Evolutionary conservation across 2,888 invertebrate species (phyloP).

Genomic region (Matsumyia berberina): DNA sequence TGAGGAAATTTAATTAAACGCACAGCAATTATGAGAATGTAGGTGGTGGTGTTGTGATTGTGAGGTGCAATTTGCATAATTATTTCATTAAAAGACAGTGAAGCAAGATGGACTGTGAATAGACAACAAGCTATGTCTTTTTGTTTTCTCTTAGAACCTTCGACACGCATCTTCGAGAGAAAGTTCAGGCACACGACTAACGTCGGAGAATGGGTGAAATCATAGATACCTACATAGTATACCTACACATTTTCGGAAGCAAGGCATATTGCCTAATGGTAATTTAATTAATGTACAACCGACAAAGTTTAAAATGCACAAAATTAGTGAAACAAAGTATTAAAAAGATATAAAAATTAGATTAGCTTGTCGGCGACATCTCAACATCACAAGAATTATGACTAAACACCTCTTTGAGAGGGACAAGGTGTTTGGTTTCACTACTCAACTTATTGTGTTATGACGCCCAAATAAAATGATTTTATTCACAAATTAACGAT

Average conservation of each 20-base stretch:
- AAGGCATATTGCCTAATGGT: not conserved
- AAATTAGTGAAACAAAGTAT: constrained; percentile 9
- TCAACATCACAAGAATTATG: constrained; percentile 2
- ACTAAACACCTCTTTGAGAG: not conserved
- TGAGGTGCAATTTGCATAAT: constrained; percentile 69
- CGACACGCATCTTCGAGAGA: constrained; percentile 46
- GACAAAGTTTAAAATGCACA: not conserved
- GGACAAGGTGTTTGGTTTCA: not conserved
- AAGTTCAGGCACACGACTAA: constrained; percentile 41
- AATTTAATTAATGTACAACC: not conserved
- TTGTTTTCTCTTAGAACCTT: constrained; percentile 54
- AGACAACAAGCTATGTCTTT: constrained; percentile 36
- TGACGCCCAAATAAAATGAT: not conserved
- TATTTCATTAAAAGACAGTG: constrained; percentile 35
- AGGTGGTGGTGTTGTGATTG: constrained; percentile 56
- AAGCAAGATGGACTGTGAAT: constrained; percentile 48
- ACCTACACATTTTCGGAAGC: not conserved
- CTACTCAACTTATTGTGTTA: not conserved
- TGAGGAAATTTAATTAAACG: constrained; percentile 73
- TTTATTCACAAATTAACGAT: not conserved
- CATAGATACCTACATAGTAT: constrained; percentile 16
- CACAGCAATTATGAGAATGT: constrained; percentile 73
- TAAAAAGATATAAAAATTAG: constrained; percentile 15
- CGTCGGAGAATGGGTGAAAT: constrained; percentile 49
- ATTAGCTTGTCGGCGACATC: not conserved